Evolutionary conservation across 2,888 invertebrate species (phyloP), one percentile per base, ranked within the genome.

Genomic region (Notodonta dromedarius): DNA sequence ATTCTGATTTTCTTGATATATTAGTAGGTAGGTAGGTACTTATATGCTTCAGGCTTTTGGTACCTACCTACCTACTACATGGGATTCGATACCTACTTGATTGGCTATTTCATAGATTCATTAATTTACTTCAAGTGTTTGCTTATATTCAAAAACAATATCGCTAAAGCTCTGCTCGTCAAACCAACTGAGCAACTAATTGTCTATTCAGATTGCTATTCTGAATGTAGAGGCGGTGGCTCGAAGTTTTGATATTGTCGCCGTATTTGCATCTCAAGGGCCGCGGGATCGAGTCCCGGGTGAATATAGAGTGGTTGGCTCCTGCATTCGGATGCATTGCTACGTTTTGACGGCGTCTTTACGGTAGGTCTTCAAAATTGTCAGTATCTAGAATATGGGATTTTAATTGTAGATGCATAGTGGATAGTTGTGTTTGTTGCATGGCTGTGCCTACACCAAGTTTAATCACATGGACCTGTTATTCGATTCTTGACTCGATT

Each of bases 261-360:
- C 52, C 32, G 32, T 16, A 52, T 52, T 52, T 52, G 52, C 52
- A 52, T 52, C 52, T 52, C 52, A 52, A 52, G 52, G 52, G 52
- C 13, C 32, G n/a, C 32, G 52, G 32, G 52, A 52, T 52, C 50
- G 50, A 14, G 16, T 14, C 16, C 56, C 32, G 24, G 48, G 46
- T 48, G 35, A 35, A 57, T 57, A 35, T 57, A 57, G 35, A 57
- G 24, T 48, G 16, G 8, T 50, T 48, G 16, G 8, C 16, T 16
- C 16, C 50, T 16, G 50, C 50, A n/a, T 46, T 46, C 13, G 16
- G 50, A 16, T 50, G 50, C 50, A 50, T 50, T 50, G 50, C 50
- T 16, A 50, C n/a, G 14, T 16, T 5, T 16, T 46, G n/a, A 11
- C 13, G 46, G 46, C 5, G 2, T 5, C n/a, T n/a, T 46, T 44